Evolutionary conservation across 2,113 vertebrate genomes (phyloP), one percentile per base, ranked within the genome.

Genomic region (Cervus canadensis): DNA sequence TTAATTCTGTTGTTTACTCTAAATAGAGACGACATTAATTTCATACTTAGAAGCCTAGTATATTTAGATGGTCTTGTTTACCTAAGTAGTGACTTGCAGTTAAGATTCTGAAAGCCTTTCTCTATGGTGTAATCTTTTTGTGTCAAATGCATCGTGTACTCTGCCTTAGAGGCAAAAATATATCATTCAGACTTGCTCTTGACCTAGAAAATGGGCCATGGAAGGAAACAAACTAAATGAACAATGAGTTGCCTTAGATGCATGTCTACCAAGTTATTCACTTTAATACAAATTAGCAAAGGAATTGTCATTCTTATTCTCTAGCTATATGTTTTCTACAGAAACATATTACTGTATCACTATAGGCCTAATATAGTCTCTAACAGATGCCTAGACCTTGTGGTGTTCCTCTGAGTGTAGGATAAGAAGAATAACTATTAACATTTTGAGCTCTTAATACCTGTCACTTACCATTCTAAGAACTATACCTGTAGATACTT

Each of bases 1-100:
- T 87, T 96, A 94, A 93, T 95, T 97, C 96, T 91, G 3, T 86
- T 95, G 82, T 94, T 96, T 92, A 91, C 85, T 83, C 83, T 74
- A 96, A 98, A 95, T 56, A 96, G 74, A 91, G 64, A 50, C 48
- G 15, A 79, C 93, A 67, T n/a, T 79, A 94, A 84, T 93, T 94
- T 87, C 87, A 79, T 95, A 81, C 89, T 91, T 94, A 45, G 74
- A 96, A 94, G 79, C 78, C 87, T 96, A 87, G 89, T 95, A n/a
- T 60, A 94, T 45, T 91, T 94, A 12, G 26, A 40, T 57, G 64
- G 21, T 52, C 74, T 91, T 97, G 30, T 91, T 97, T 94, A 87
- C 76, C 76, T 54, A 95, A 54, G 33, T 71, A 85, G 67, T n/a
- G 19, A 94, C 71, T 97, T 97, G 71, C 2, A 71, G 48, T 97